Conservation (phyloP, 2,888 invertebrate species). For the Pheosia gnoma region DNA sequence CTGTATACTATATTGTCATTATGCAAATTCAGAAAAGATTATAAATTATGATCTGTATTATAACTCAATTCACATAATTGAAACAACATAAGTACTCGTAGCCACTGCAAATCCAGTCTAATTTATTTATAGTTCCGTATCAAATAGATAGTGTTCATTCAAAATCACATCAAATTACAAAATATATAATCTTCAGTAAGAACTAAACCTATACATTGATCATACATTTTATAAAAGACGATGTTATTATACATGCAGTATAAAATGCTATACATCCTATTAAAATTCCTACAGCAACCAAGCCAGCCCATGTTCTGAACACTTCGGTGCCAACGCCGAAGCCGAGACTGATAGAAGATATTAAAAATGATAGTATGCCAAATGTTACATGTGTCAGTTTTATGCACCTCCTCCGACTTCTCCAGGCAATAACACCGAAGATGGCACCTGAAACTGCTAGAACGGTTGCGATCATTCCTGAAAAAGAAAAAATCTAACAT, state of each 20-base stretch:
- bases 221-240: conserved; percentile 50
- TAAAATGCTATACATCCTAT: conserved; percentile 49
- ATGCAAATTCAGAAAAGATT: conserved; percentile 16
- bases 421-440: conserved; percentile 37
- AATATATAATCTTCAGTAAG: not conserved
- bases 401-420: conserved; percentile 16
- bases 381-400: conserved; percentile 44
- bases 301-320: conserved; percentile 46
- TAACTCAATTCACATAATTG: conserved; percentile 6
- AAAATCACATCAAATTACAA: not conserved
- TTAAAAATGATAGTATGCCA: conserved; percentile 52
- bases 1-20: conserved; percentile 22
- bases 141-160: no score
- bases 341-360: conserved; percentile 50
- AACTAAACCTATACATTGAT: conserved; percentile 33
- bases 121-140: not conserved
- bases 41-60: conserved; percentile 24
- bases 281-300: conserved; percentile 33
- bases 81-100: no score
- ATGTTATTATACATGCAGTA: conserved; percentile 43
- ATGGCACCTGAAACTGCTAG: conserved; percentile 36
- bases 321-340: conserved; percentile 37
- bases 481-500: conserved; percentile 15
- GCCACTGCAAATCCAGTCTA: no score
- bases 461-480: conserved; percentile 46